These are phyloP conservation scores for Eristalis tenax DNA, from an alignment of 2,888 invertebrate genomes.

Conservation along the genomic window DNA sequence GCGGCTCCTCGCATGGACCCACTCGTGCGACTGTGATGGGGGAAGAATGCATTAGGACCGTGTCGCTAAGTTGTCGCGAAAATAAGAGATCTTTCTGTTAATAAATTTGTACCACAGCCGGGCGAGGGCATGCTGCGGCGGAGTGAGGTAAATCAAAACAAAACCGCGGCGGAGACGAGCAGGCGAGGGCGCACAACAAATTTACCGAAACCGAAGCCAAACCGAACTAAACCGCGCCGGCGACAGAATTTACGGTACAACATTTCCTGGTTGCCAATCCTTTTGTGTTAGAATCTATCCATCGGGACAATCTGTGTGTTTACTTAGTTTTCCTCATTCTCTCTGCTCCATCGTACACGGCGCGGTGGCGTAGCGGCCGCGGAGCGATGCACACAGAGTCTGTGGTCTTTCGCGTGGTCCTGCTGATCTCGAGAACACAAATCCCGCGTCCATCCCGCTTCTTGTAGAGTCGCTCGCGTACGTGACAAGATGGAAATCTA, in stretches of 20 bases:
- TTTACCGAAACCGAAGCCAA: conserved; percentile 45
- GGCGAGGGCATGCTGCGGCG: not conserved
- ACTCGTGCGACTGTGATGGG: conserved; percentile 16
- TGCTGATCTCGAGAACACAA: conserved; percentile 28
- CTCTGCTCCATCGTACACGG: conserved; percentile 29
- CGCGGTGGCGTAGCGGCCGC: not conserved
- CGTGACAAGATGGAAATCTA: conserved; percentile 75
- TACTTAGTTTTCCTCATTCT: conserved; percentile 60
- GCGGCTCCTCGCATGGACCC: not conserved
- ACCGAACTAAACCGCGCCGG: conserved; percentile 50
- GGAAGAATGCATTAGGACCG: conserved; percentile 52
- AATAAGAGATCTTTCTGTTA: conserved; percentile 62
- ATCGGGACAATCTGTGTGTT: conserved; percentile 66
- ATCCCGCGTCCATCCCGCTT: not conserved
- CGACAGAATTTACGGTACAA: conserved; percentile 69
- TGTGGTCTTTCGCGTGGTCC: not conserved
- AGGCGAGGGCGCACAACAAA: conserved; percentile 33
- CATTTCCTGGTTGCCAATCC: conserved; percentile 72
- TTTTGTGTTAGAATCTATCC: conserved; percentile 70
- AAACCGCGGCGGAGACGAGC: not conserved
- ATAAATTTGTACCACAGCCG: conserved; percentile 57
- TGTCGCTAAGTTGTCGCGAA: conserved; percentile 64
- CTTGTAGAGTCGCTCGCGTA: conserved; percentile 51
- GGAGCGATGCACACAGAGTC: not conserved
- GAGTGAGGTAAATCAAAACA: conserved; percentile 16